Base-by-base conservation (phyloP, 2,888 invertebrate species). In the Trachelus iudaicus region DNA sequence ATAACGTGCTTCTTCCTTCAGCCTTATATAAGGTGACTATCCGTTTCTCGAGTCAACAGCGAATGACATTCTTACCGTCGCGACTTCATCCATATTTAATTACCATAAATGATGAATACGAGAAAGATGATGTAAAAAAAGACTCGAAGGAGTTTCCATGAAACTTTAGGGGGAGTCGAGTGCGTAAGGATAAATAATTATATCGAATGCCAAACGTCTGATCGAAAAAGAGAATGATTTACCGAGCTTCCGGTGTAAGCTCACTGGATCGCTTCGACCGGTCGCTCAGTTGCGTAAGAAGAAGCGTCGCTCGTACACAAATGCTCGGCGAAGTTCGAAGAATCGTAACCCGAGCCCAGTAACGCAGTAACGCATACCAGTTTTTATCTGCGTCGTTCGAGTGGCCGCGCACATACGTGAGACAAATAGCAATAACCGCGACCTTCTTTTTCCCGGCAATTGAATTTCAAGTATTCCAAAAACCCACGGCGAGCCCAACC, bases 21-120 rank as follows among this genome's bases (percentile, higher is more conserved):
- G 75, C 75, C 85, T 90, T 90, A 89, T 84, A 87, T 89, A 89
- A 89, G 83, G 82, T 81, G 82, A 82, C 80, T 79, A 82, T 82
- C 76, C 69, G 81, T 79, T 34, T 13, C 34, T 31, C 71, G n/a
- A 69, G 69, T 81, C 23, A 56, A 56, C 23, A 6, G 23, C 86
- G 85, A 88, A 84, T 89, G 88, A 88, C 87, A 89, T 89, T 89
- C 88, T 87, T 86, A 81, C 84, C 56, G 9, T 56, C 23, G 23
- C 9, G 23, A 56, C 23, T 56, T 56, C 23, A 56, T 56, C 23
- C 9, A 23, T 23, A 56, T 56, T 56, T 23, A 56, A 56, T 56
- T 23, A 56, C 23, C 56, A 56, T 56, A 56, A 56, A 23, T 23
- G 56, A 56, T 23, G 56, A 56, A 56, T 56, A 56, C 23, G 23